Conservation (phyloP, 2,113 vertebrate species). For the Spea bombifrons region DNA sequence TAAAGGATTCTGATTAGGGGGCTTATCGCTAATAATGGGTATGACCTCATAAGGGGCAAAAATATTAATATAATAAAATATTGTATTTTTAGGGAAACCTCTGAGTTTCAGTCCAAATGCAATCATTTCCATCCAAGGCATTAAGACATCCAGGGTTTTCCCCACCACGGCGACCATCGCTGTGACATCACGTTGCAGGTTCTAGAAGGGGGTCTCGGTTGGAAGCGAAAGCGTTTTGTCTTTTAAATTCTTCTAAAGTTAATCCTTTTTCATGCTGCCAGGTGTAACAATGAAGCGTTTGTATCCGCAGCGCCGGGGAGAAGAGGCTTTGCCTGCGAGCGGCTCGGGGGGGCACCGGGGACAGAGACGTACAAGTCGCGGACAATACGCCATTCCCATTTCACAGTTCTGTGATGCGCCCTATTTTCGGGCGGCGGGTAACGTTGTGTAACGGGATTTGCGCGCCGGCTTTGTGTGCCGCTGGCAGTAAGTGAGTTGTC, state of each 20-base stretch:
- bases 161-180: background rate
- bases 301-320: slow-evolving; percentile 54
- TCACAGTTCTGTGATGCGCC: slow-evolving; percentile 59
- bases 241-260: slow-evolving; percentile 62
- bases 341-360: slow-evolving; percentile 58
- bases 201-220: background rate
- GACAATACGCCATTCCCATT: slow-evolving; percentile 61
- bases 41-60: too few species aligned
- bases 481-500: slow-evolving; percentile 42
- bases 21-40: too few species aligned
- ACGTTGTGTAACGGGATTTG: slow-evolving; percentile 61
- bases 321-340: slow-evolving; percentile 59
- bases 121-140: background rate
- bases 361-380: slow-evolving; percentile 59
- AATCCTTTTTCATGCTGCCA: slow-evolving; percentile 65
- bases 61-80: too few species aligned
- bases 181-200: background rate
- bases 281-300: slow-evolving; percentile 65
- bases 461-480: slow-evolving; percentile 23
- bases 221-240: slow-evolving; percentile 1
- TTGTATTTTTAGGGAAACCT: too few species aligned
- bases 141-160: background rate
- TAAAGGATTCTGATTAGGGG: too few species aligned
- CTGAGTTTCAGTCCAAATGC: too few species aligned
- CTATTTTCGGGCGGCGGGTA: slow-evolving; percentile 54